Base-by-base conservation (phyloP, 1,140 invertebrate genomes). In the Tyrophagus putrescentiae region DNA sequence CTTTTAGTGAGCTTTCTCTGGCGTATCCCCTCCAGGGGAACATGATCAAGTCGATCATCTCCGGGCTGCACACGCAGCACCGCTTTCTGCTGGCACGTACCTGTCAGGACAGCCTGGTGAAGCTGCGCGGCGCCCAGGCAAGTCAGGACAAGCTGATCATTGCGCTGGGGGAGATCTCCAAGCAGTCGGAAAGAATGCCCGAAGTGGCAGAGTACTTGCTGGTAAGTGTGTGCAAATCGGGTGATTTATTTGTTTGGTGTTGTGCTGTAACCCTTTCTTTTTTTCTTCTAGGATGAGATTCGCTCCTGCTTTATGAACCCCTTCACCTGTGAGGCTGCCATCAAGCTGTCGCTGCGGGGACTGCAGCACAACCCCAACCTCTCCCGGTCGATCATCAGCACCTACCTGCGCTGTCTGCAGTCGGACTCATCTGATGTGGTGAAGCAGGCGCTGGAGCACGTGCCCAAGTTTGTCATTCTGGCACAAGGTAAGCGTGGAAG, bases 381-480 rank as follows among this genome's bases (percentile, higher is more conserved):
- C 28, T 54, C 50, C 0, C 44, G 64, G 65, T 56, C 32, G n/a
- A 82, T 83, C 60, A 72, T 93, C 0, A 78, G 83, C 36, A 79
- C 81, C 0, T 83, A 85, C 66, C 77, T 93, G 33, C 79, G 84
- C 64, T 88, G 85, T 69, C 73, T 94, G 39, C 80, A 87, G 48
- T 83, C 81, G 64, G 74, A 79, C 21, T 82, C 85, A 65, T 80
- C 84, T 0, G 85, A 88, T 64, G 77, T 93, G 33, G 78, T 86
- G 1, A 78, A 79, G 60, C 82, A 82, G 6, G 82, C 85, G 41
- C 72, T 94, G 13, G 87, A 89, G 59, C 81, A 82, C 70, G 73
- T 94, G 33, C 82, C 86, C 0, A 88, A 93, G 65, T 80, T 91
- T 54, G 75, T 84, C 53, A 74, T 87, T 27, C 80, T 85, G 50